A percentile compares a stretch with the other conserved stretches of the same genome.
These are phyloP conservation scores for Bufotes viridis DNA, from an alignment of 2,797 vertebrate genomes.

Conservation along the genomic window DNA sequence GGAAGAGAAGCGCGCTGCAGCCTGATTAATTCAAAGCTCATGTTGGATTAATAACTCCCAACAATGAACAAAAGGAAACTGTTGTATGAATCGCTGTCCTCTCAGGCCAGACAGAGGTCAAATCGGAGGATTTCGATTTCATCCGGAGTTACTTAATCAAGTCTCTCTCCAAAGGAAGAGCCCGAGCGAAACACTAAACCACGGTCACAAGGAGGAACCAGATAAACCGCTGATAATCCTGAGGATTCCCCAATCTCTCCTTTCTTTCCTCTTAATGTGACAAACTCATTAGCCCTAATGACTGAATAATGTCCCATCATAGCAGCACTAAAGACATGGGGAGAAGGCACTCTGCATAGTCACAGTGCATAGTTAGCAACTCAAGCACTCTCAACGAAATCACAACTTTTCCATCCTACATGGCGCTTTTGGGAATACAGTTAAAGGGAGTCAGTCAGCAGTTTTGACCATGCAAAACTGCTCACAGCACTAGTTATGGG, in stretches of 20 bases:
- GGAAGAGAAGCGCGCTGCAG: slow-evolving; percentile 85
- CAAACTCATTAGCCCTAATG: slow-evolving; percentile 73
- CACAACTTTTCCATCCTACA: too few relatives aligned
- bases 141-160: slow-evolving; percentile 86
- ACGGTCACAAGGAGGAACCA: slow-evolving; percentile 76
- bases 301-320: slow-evolving; percentile 66
- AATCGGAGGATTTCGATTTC: slow-evolving; percentile 87
- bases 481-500: too few relatives aligned
- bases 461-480: too few relatives aligned
- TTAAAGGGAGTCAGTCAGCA: too few relatives aligned
- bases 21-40: slow-evolving; percentile 85
- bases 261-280: slow-evolving; percentile 64
- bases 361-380: too few relatives aligned
- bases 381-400: not conserved
- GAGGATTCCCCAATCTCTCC: slow-evolving; percentile 69
- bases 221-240: slow-evolving; percentile 74
- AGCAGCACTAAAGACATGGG: not conserved
- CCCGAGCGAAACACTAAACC: slow-evolving; percentile 79
- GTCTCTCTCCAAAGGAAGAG: slow-evolving; percentile 80
- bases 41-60: slow-evolving; percentile 87
- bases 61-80: slow-evolving; percentile 87
- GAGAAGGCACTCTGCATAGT: too few relatives aligned
- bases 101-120: slow-evolving; percentile 85
- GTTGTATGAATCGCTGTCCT: slow-evolving; percentile 84
- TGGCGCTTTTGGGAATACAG: too few relatives aligned